Base-by-base conservation (phyloP, 2,797 vertebrate genomes). In the Epinephelus awoara region DNA sequence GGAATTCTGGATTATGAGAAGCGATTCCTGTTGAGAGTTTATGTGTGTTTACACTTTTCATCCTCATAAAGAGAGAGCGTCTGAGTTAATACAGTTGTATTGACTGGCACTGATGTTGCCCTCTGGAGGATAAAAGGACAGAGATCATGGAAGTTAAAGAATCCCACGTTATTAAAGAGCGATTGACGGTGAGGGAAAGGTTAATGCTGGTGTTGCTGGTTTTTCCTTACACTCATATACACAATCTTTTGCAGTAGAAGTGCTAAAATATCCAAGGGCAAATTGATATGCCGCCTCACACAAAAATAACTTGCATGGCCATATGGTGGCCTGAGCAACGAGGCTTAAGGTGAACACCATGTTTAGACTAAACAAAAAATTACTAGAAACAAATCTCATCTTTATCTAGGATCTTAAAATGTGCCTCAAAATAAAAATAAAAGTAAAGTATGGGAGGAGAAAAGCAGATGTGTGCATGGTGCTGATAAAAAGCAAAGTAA, bases 121-220 rank as follows among this genome's bases (percentile, higher is more conserved):
- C 27, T 73, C 64, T 74, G 13, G 57, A 69, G 42, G 59, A 77
- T 29, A 29, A 29, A 34, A 27, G 18, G 38, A 62, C 23, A 75
- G 55, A 63, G 8, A 66, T 23, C 14, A 5, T 5, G 5, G 47
- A 23, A 34, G 13, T 27, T 42, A 69, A 63, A 40, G 34, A 7
- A 54, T 75, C 19, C 27, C 18, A 13, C 55, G 49, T 4, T 17
- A 21, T 46, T 63, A 18, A 73, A 66, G 34, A 64, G 10, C 6
- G 13, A 47, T 19, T 50, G 44, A 25, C 1, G 7, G 3, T 3
- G 27, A 59, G 17, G 49, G 9, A 58, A 64, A 54, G 64, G 61
- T 71, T 40, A 17, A 77, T 49, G 18, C 57, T 51, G 44, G 11
- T 52, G 51, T 71, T 67, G 3, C 7, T 15, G 5, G 3, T 23